Conservation (phyloP, 2,113 vertebrate genomes). For the Marmota flaviventris region DNA sequence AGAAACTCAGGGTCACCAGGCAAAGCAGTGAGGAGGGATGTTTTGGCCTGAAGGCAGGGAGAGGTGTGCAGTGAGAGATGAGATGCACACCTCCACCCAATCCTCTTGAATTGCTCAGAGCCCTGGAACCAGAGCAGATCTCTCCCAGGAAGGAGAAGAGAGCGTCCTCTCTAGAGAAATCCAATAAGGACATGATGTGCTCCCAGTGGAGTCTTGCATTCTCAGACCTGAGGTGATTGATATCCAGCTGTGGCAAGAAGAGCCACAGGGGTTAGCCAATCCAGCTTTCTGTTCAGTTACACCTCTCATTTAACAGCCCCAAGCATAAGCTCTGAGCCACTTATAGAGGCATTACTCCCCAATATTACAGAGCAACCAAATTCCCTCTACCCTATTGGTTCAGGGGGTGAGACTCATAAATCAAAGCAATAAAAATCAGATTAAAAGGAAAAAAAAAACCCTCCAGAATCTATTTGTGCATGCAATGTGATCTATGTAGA, state of each 20-base stretch:
- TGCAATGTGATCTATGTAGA: not conserved
- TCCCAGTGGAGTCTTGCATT: not conserved
- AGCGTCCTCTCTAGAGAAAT: not conserved
- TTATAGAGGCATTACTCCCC: not conserved
- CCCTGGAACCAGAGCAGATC: not conserved
- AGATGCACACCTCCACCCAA: no score
- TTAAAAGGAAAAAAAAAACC: no score
- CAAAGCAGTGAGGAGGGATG: not conserved
- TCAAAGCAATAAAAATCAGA: not conserved
- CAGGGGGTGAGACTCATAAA: not conserved
- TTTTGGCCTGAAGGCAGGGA: not conserved
- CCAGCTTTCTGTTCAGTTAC: not conserved
- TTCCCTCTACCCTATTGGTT: not conserved
- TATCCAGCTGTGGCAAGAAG: not conserved
- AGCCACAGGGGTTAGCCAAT: not conserved
- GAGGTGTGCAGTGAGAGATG: not conserved
- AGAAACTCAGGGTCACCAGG: not conserved
- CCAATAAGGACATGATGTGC: not conserved
- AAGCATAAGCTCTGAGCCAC: not conserved
- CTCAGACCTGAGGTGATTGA: not conserved
- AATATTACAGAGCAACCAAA: no score
- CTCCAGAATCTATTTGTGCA: not conserved
- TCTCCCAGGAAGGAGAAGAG: not conserved
- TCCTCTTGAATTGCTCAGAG: no score
- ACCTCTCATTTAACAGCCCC: not conserved